These are phyloP conservation scores for Cacoxenus indagator DNA, from an alignment of 2,888 invertebrate genomes.

Conservation along the genomic window DNA sequence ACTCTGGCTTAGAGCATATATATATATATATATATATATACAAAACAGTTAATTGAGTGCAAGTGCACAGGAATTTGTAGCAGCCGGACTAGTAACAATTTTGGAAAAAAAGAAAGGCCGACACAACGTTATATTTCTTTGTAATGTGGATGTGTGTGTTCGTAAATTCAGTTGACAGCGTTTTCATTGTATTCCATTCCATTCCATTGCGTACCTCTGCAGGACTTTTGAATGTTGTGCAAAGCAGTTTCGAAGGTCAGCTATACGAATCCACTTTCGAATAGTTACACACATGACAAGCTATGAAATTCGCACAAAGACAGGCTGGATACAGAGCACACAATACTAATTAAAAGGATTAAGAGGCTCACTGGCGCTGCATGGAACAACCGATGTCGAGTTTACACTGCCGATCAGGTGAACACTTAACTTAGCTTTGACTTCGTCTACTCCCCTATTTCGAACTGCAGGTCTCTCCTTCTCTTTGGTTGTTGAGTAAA, in stretches of 20 bases:
- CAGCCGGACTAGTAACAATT: background rate
- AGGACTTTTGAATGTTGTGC: background rate
- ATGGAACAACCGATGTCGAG: background rate
- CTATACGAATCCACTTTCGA: background rate
- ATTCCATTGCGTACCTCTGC: background rate
- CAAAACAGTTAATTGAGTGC: slow-evolving; percentile 20
- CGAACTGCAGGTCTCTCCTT: too few relatives aligned
- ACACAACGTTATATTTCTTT: background rate
- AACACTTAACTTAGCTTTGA: too few relatives aligned
- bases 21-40: too few relatives aligned
- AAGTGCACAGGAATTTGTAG: slow-evolving; percentile 9
- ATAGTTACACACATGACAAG: slow-evolving; percentile 14
- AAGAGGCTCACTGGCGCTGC: background rate
- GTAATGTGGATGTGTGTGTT: background rate
- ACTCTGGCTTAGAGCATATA: slow-evolving; percentile 4
- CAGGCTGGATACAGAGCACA: background rate
- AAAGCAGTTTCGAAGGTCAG: slow-evolving; percentile 2
- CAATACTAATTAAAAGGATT: background rate
- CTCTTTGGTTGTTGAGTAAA: too few relatives aligned
- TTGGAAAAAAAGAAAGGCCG: background rate
- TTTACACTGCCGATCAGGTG: background rate
- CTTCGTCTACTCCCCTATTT: too few relatives aligned
- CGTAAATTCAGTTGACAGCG: background rate
- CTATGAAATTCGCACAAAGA: background rate
- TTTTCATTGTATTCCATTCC: too few relatives aligned